These are phyloP conservation scores for Nothocercus julius DNA, from an alignment of 2,113 vertebrate genomes.

Conservation along the genomic window DNA sequence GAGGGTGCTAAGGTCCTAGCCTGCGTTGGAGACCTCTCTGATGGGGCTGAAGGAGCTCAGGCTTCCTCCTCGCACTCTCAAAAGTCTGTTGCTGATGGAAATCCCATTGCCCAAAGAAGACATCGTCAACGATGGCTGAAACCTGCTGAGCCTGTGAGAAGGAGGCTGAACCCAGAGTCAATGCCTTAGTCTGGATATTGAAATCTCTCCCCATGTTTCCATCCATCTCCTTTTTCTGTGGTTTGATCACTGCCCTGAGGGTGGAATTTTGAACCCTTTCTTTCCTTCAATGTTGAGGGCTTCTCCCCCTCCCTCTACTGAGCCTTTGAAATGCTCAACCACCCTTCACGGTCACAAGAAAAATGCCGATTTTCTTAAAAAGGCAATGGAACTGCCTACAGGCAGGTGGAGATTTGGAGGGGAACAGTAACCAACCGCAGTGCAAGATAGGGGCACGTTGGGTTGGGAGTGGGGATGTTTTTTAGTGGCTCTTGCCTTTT, in stretches of 20 bases:
- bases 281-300: not conserved
- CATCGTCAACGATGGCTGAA: not conserved
- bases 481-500: slow-evolving; percentile 34
- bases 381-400: not conserved
- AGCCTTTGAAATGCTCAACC: not conserved
- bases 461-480: not conserved
- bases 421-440: not conserved
- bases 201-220: not conserved
- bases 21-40: not conserved
- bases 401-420: not conserved
- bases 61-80: not conserved
- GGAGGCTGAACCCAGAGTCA: not conserved
- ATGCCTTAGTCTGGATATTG: not conserved
- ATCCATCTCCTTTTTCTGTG: not conserved
- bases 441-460: not conserved
- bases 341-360: not conserved
- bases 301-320: not conserved
- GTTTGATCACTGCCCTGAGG: not conserved
- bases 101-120: not conserved
- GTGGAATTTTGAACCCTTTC: not conserved
- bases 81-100: not conserved
- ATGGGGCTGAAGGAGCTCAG: not conserved
- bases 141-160: not conserved
- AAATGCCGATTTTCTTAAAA: not conserved
- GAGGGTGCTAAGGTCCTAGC: not conserved